Evolutionary conservation across 2,797 vertebrate species (phyloP).

Genomic region (Zenarchopterus dispar): DNA sequence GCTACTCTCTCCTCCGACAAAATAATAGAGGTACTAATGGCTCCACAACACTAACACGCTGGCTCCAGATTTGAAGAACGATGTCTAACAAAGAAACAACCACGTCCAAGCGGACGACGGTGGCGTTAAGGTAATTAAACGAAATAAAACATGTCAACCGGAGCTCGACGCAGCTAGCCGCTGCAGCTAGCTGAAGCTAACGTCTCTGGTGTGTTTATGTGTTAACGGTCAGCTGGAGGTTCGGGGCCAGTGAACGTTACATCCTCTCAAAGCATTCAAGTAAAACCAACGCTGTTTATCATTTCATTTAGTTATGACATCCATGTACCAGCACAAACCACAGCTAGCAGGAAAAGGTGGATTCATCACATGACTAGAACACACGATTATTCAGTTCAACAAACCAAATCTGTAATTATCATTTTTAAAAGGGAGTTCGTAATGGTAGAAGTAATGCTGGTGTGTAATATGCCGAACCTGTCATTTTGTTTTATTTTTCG

Average conservation of each 20-base stretch:
- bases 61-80: constrained; percentile 1
- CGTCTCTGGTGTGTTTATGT: neutral
- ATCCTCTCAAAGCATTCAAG: neutral
- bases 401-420: constrained; percentile 1
- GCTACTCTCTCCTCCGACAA: constrained; percentile 4
- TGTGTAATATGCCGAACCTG: too few relatives aligned
- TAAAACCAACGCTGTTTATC: neutral
- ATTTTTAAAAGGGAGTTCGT: neutral
- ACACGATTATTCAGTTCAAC: neutral
- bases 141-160: neutral
- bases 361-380: constrained; percentile 27
- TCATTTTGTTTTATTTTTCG: neutral
- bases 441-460: neutral
- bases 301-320: neutral
- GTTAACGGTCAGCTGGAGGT: constrained; percentile 20
- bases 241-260: constrained; percentile 37
- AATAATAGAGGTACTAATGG: constrained; percentile 8
- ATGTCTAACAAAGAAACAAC: constrained; percentile 38
- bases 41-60: constrained; percentile 17
- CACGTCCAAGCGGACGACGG: constrained; percentile 38
- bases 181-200: constrained; percentile 38
- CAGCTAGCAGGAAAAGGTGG: constrained; percentile 17
- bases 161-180: constrained; percentile 29
- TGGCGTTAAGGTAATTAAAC: constrained; percentile 53
- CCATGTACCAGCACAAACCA: constrained; percentile 10